Base-by-base conservation (phyloP, 2,113 vertebrate species). In the Sardina pilchardus region DNA sequence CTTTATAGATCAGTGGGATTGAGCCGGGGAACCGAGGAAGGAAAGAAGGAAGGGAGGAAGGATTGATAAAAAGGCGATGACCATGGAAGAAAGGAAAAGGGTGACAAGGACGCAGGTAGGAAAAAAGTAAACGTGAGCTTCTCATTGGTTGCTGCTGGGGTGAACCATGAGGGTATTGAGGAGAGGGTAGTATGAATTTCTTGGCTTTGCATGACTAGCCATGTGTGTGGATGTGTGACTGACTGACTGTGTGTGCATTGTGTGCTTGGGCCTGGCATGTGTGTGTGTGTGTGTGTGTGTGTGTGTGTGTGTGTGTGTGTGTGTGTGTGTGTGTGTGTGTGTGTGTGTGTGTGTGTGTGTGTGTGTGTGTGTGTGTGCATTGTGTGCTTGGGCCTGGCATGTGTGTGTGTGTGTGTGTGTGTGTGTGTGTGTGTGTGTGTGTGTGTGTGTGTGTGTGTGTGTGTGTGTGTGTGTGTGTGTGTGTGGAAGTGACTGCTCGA, bases 371-470 rank as follows among this genome's bases (percentile, higher is more conserved):
- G 6, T 50, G 48, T 50, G 48, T 50, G 48, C 17, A 17, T 50
- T 50, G 48, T 50, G 48, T 50, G 48, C 17, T 10, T 50, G 48
- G 9, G 48, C 10, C 48, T 50, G 4, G 10, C 26, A 45, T 59
- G 84, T 81, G 81, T 83, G 88, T 89, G 84, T 36, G 45, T 63
- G 83, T 85, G 86, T n/a, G 80, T 86, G 85, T 21, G 36, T 91
- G 90, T 14, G 24, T 16, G 56, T 26, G 39, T 14, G 84, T 36
- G 67, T 78, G 88, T 81, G 84, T 86, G 83, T 36, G 45, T 47
- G 82, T 71, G 59, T 84, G 63, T 30, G 24, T 21, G 81, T 80
- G 17, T 21, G n/a, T 83, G 39, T 59, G 0, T 50, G 8, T 5
- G n/a, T 63, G 59, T 26, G 59, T 63, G 12, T 1, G 21, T 63